phyloP scores from a whole-genome alignment of 2,797 vertebrate species.

The Gallinago solitaria region DNA sequence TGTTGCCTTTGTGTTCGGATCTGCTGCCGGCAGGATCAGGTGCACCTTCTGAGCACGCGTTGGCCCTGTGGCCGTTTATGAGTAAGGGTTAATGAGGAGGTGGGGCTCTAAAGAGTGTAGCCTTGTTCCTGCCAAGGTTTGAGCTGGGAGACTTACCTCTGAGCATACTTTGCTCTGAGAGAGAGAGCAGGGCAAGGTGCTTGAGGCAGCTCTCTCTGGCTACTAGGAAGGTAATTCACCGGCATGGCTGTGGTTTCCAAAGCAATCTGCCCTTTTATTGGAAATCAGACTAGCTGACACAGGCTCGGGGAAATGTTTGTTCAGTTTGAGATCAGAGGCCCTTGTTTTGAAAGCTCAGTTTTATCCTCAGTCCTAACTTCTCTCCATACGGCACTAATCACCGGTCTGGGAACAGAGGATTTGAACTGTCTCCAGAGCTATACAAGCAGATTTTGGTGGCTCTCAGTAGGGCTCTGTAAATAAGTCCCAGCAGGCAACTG shows the following conservation, averaged over 20 bases:
- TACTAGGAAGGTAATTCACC: background rate
- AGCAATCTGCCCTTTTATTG: background rate
- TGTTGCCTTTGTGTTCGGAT: background rate
- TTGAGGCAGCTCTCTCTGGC: background rate
- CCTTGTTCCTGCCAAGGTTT: background rate
- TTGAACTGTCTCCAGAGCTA: slow-evolving; percentile 41
- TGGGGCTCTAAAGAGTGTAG: background rate
- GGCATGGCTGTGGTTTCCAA: background rate
- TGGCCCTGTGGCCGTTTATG: background rate
- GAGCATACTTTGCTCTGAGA: background rate
- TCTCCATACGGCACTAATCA: slow-evolving; percentile 51
- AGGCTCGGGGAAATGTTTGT: slow-evolving; percentile 37
- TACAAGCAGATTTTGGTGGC: slow-evolving; percentile 36
- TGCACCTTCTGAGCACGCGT: background rate
- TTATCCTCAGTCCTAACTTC: background rate
- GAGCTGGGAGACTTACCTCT: background rate
- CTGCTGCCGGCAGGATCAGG: background rate
- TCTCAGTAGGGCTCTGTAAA: slow-evolving; percentile 62
- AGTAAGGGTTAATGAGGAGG: background rate
- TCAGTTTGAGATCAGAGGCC: slow-evolving; percentile 41
- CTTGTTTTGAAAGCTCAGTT: slow-evolving; percentile 64
- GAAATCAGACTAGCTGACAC: slow-evolving; percentile 25
- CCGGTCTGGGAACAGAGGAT: slow-evolving; percentile 14
- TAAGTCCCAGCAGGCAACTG: slow-evolving; percentile 54
- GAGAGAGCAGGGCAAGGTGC: background rate